A percentile compares a stretch with the other conserved stretches of the same genome.
phyloP scores from a whole-genome alignment of 2,113 vertebrate genomes.

The Muntiacus muntjak region DNA sequence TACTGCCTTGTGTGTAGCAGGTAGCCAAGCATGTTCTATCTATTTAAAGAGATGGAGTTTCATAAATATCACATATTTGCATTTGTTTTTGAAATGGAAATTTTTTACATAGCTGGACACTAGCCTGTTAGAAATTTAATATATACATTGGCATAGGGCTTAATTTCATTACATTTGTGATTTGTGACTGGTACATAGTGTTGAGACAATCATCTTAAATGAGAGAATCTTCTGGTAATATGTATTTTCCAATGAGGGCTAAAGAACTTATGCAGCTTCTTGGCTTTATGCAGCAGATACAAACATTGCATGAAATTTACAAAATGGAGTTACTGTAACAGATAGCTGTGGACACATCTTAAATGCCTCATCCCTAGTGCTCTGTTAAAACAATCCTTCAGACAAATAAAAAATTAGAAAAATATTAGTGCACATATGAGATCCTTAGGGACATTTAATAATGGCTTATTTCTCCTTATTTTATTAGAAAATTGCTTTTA shows the following conservation, averaged over 20 bases:
- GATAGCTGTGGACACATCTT: background rate
- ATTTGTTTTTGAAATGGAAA: background rate
- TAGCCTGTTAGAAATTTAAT: background rate
- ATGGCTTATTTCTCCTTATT: conserved; percentile 31
- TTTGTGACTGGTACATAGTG: background rate
- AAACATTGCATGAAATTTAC: conserved; percentile 20
- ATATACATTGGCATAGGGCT: background rate
- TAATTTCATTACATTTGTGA: background rate
- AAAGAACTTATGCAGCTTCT: background rate
- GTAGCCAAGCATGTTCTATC: background rate
- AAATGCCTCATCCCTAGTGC: background rate
- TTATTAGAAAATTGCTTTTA: conserved; percentile 57
- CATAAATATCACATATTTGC: background rate
- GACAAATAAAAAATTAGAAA: conserved; percentile 24
- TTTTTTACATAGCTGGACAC: background rate
- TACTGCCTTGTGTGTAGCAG: background rate
- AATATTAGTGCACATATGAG: background rate
- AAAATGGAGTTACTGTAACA: background rate
- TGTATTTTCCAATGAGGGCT: background rate
- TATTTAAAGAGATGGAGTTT: conserved; percentile 12
- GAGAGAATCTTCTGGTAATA: background rate
- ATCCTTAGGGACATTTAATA: conserved; percentile 49
- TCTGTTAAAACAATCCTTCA: conserved; percentile 5
- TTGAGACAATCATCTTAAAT: background rate
- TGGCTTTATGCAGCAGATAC: background rate